These are phyloP conservation scores for Ochotona curzoniae DNA, from an alignment of 2,113 vertebrate species.

Conservation along the genomic window DNA sequence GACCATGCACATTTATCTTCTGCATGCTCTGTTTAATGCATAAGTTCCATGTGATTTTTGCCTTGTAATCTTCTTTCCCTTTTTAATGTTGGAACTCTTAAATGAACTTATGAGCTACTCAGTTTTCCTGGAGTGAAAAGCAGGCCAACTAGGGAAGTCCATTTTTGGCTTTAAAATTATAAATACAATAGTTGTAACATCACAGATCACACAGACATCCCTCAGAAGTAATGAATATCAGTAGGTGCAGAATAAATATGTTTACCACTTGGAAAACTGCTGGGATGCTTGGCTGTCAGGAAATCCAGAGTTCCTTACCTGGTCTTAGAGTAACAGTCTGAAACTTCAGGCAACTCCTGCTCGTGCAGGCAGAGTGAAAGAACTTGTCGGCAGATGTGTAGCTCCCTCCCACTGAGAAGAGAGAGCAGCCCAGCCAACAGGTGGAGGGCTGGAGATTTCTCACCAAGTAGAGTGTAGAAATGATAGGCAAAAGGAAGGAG, in stretches of 20 bases:
- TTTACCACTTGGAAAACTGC: not conserved
- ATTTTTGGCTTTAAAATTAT: conserved; percentile 29
- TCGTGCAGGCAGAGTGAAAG: not conserved
- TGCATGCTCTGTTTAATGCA: not conserved
- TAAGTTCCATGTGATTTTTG: not conserved
- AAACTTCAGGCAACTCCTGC: not conserved
- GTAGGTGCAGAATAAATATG: conserved; percentile 11
- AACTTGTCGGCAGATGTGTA: not conserved
- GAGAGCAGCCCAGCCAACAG: not conserved
- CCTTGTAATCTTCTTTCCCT: not conserved
- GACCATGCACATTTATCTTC: not conserved
- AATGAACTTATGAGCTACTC: not conserved
- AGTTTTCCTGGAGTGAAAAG: conserved; percentile 26
- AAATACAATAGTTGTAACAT: not conserved
- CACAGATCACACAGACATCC: not conserved
- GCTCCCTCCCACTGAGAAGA: conserved; percentile 6
- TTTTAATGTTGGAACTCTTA: not conserved
- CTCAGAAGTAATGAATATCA: not conserved
- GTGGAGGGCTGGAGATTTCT: conserved; percentile 8
- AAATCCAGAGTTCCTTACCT: not conserved
- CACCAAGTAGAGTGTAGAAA: not conserved
- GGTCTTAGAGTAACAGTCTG: not conserved
- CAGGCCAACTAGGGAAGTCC: not conserved
- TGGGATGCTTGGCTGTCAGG: not conserved
- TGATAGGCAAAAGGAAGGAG: not conserved